Percentiles rank a stretch among this genome's conserved stretches.
Evolutionary conservation across 2,888 invertebrate species (phyloP).

Genomic region (Cephus sareptanus): DNA sequence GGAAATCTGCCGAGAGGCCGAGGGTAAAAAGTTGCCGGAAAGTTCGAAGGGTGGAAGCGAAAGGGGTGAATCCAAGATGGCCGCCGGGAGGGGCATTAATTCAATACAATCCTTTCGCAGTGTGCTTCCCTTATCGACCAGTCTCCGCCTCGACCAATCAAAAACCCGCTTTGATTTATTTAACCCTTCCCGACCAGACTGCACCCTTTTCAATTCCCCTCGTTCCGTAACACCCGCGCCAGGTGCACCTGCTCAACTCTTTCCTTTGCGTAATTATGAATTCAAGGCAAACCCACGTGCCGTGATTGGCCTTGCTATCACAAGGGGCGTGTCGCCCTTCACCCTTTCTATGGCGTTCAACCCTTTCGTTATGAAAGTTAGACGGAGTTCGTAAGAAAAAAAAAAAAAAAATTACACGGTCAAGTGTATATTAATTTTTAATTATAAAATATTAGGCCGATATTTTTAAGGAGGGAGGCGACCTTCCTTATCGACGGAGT

Average conservation of each 20-base stretch:
- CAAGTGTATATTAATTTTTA: no score
- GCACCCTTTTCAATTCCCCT: conserved; percentile 15
- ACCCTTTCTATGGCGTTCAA: conserved; percentile 32
- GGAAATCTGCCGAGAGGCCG: neutral
- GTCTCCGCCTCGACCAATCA: conserved; percentile 45
- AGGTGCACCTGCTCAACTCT: conserved; percentile 47
- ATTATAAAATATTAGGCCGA: no score
- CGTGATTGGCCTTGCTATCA: conserved; percentile 46
- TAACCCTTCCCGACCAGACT: conserved; percentile 48
- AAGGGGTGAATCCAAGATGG: conserved; percentile 33
- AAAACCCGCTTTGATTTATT: conserved; percentile 48
- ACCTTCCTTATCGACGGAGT: no score
- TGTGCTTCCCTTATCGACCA: no score
- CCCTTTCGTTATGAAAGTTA: conserved; percentile 34
- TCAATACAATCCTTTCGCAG: conserved; percentile 28
- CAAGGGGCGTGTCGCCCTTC: conserved; percentile 45
- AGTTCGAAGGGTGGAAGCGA: neutral
- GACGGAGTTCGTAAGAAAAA: no score
- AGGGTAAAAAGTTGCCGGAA: neutral
- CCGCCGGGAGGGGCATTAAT: conserved; percentile 22
- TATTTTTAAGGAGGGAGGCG: no score
- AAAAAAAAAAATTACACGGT: no score
- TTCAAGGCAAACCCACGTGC: conserved; percentile 40
- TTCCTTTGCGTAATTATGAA: conserved; percentile 52
- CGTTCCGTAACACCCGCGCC: no score